Evolutionary conservation across 2,113 vertebrate species (phyloP).

Genomic region (Misgurnus mizolepis): DNA sequence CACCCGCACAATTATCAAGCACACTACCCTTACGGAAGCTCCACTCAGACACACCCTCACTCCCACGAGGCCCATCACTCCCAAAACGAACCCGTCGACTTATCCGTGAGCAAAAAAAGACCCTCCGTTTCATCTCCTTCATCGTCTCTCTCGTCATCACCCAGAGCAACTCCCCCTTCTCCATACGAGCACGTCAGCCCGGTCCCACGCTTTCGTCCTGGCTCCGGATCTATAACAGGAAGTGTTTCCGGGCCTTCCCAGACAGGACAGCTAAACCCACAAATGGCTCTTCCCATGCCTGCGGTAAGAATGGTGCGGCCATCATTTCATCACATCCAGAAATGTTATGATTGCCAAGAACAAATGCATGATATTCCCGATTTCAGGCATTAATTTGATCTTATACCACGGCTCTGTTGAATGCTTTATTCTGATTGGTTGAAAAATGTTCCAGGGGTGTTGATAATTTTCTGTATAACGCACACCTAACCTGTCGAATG

Average conservation of each 20-base stretch:
- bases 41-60: neutral
- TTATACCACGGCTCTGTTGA: too few relatives aligned
- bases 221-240: slow-evolving; percentile 70
- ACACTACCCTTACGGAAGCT: slow-evolving; percentile 46
- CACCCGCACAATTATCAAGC: neutral
- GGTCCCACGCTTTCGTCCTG: slow-evolving; percentile 73
- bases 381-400: too few relatives aligned
- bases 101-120: slow-evolving; percentile 91
- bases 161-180: slow-evolving; percentile 72
- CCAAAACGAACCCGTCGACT: slow-evolving; percentile 94
- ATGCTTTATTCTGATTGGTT: too few relatives aligned
- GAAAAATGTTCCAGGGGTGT: too few relatives aligned
- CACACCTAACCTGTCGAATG: too few relatives aligned
- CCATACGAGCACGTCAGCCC: slow-evolving; percentile 67
- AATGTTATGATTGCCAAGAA: too few relatives aligned
- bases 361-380: too few relatives aligned
- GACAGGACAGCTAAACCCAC: slow-evolving; percentile 36
- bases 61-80: slow-evolving; percentile 73
- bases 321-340: neutral
- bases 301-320: slow-evolving; percentile 19
- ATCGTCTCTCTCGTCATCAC: slow-evolving; percentile 79
- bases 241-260: slow-evolving; percentile 40
- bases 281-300: slow-evolving; percentile 40
- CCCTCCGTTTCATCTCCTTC: slow-evolving; percentile 82
- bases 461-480: too few relatives aligned